A percentile compares a stretch with the other conserved stretches of the same genome.
Evolutionary conservation across 1,140 invertebrate genomes (phyloP).

Genomic region (Colletes gigas): DNA sequence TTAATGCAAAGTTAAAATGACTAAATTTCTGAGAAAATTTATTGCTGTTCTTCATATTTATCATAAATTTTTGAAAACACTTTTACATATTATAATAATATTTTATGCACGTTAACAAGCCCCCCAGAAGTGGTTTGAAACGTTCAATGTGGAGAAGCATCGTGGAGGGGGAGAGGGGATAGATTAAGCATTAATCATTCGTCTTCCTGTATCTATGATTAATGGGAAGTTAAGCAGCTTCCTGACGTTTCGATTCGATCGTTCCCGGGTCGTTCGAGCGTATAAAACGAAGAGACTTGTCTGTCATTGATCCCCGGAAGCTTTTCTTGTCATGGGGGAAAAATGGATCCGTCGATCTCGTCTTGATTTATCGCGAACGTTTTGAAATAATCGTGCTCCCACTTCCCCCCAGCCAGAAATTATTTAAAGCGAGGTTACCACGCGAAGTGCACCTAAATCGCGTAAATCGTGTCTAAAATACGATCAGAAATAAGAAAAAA

Average conservation of each 20-base stretch:
- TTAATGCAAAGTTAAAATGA: too few relatives aligned
- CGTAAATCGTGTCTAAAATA: too few relatives aligned
- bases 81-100: too few relatives aligned
- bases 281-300: background rate
- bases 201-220: constrained; percentile 58
- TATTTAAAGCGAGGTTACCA: background rate
- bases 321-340: background rate
- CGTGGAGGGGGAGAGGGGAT: constrained; percentile 32
- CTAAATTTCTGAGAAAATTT: too few relatives aligned
- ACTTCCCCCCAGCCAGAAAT: background rate
- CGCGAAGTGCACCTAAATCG: too few relatives aligned
- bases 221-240: constrained; percentile 47
- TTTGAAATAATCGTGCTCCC: too few relatives aligned
- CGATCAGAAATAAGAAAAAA: too few relatives aligned
- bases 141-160: constrained; percentile 39
- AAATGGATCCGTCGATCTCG: background rate
- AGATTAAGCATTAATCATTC: constrained; percentile 58
- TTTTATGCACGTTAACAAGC: background rate
- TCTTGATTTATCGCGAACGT: background rate
- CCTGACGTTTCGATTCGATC: constrained; percentile 60
- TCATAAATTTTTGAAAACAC: too few relatives aligned
- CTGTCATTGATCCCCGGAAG: background rate
- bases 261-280: constrained; percentile 51
- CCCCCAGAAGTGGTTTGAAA: constrained; percentile 6
- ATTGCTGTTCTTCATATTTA: too few relatives aligned